Evolutionary conservation across 2,797 vertebrate species (phyloP), one percentile per base, ranked within the genome.

Genomic region (Microctenopoma steveboyesi): DNA sequence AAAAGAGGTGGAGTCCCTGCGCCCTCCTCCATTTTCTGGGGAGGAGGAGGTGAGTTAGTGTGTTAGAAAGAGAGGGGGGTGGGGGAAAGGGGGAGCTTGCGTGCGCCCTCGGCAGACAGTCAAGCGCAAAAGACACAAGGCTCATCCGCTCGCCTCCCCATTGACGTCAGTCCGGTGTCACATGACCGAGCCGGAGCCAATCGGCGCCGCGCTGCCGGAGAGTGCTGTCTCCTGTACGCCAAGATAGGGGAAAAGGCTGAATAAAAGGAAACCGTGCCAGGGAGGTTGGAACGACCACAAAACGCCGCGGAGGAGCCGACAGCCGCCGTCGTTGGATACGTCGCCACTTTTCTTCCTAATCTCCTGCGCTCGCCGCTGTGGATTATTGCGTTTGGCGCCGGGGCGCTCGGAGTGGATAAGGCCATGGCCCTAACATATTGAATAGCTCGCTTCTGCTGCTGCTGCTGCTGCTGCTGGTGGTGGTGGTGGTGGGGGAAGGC

Each of bases 141-240:
- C 91, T 92, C 94, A 94, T 94, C 94, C 94, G 92, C 88, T 94
- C 64, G 81, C 90, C 92, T 93, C 92, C 81, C 95, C 92, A 96
- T 97, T 98, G 96, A 97, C 96, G 96, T 97, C 96, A 97, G 91
- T 90, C 86, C 81, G 72, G 92, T 85, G 86, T 95, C 96, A 97
- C 95, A 89, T 97, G 96, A 93, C 90, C 90, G 67, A 71, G 83
- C 75, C 22, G 78, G 81, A 92, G 84, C 96, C 96, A 96, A 97
- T 96, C 94, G 81, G 91, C 82, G 56, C 75, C 71, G 55, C 77
- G 71, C 89, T 84, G 70, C 64, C 81, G 83, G 83, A 92, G 89
- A 88, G 86, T 43, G 84, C 87, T 93, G 90, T 86, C 93, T 94
- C 92, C 88, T 91, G 81, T 85, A 92, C 85, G 90, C 86, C 74